Evolutionary conservation across 2,797 vertebrate species (phyloP), one percentile per base, ranked within the genome.

Genomic region (Dallia pectoralis): DNA sequence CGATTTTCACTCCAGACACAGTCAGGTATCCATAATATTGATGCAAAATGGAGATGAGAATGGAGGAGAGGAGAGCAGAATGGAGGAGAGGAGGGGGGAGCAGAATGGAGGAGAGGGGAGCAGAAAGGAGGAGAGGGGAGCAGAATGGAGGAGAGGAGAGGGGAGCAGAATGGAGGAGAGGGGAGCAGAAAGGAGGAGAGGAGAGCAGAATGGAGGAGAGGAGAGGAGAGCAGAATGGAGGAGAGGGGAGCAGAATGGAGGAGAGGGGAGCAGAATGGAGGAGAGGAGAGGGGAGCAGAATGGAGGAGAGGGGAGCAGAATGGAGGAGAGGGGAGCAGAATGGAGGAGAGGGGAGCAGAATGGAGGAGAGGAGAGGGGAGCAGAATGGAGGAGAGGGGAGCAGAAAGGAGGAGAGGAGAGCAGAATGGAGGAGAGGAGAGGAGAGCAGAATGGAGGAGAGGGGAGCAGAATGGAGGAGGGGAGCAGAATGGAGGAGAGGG

Each of bases 291-390:
- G 51, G n/a, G 51, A 3, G 51, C 16, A 18, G 6, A 18, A 53
- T 15, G 11, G 51, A 53, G 51, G 6, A 18, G n/a, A 18, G 19
- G 51, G 19, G 1, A 18, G 2, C 4, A n/a, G 7, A 19, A 18
- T 4, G 53, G 53, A 22, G 11, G 22, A 11, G 22, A 25, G 6
- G 53, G n/a, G 14, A 15, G 1, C 18, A 27, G 25, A 8, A 8
- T 11, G 25, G 5, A 25, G 62, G 79, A 66, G 49, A 78, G 67
- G 75, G 74, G 64, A 63, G 0, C 7, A 4, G 62, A 25, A 29
- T 11, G 12, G 47, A 19, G 6, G 25, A 27, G 22, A 44, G 7
- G 18, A 22, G 61, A n/a, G 40, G 51, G 29, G 67, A n/a, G 2
- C 19, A 59, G 56, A 27, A 2, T 15, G 4, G 62, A 25, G 47